These are phyloP conservation scores for Oscheius sp. DNA, from an alignment of 1,140 invertebrate genomes.

Conservation along the genomic window DNA sequence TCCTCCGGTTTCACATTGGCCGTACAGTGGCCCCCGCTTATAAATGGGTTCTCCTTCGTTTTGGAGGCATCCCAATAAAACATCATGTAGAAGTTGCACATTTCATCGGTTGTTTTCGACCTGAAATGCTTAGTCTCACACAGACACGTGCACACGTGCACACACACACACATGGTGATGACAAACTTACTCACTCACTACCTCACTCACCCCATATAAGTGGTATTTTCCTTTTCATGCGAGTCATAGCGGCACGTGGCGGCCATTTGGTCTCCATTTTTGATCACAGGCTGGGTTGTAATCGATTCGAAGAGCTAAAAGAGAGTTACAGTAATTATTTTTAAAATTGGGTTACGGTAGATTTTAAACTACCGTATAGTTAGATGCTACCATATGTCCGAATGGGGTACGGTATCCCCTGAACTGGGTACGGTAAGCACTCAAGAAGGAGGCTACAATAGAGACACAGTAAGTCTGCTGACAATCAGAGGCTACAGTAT, in stretches of 20 bases:
- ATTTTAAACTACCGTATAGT: too few relatives aligned
- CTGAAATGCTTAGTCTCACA: slow-evolving; percentile 42
- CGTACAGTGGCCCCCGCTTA: slow-evolving; percentile 50
- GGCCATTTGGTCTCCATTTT: slow-evolving; percentile 56
- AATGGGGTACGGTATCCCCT: too few relatives aligned
- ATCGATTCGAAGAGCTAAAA: slow-evolving; percentile 50
- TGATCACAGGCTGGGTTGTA: slow-evolving; percentile 40
- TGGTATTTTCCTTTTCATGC: slow-evolving; percentile 47
- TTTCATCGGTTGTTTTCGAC: slow-evolving; percentile 54
- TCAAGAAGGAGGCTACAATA: too few relatives aligned
- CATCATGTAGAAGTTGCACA: slow-evolving; percentile 63
- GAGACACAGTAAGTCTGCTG: too few relatives aligned
- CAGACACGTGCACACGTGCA: too few relatives aligned
- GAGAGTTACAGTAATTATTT: too few relatives aligned
- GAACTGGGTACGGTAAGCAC: too few relatives aligned
- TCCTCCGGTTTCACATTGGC: slow-evolving; percentile 21
- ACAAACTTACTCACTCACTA: too few relatives aligned
- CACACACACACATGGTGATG: too few relatives aligned
- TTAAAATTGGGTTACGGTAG: too few relatives aligned
- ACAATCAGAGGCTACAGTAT: too few relatives aligned
- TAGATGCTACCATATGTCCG: too few relatives aligned
- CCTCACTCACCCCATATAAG: slow-evolving; percentile 57
- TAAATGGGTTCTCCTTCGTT: slow-evolving; percentile 52
- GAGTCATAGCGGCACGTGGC: slow-evolving; percentile 58
- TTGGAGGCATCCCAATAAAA: slow-evolving; percentile 56